Evolutionary conservation across 2,113 vertebrate species (phyloP).

Genomic region (Chamaetylas fuelleborni): DNA sequence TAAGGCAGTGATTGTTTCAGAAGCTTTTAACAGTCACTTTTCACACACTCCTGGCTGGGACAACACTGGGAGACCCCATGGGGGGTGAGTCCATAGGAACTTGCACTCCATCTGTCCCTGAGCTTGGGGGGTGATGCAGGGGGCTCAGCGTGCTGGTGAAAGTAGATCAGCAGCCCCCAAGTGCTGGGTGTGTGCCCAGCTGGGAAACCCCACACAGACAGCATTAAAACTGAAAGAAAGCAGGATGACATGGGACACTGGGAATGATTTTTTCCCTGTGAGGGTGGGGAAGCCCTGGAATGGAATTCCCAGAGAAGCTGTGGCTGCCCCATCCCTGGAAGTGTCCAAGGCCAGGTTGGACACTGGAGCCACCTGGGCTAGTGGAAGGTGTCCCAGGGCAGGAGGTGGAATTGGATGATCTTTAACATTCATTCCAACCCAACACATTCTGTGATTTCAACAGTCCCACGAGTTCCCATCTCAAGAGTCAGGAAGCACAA

Average conservation of each 20-base stretch:
- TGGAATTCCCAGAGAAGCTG: not conserved
- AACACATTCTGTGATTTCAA: not conserved
- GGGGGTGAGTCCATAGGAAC: not conserved
- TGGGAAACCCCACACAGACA: not conserved
- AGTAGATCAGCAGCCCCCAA: not conserved
- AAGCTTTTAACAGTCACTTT: not conserved
- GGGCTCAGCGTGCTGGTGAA: not conserved
- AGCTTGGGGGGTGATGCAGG: not conserved
- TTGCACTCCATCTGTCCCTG: not conserved
- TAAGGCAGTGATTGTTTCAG: not conserved
- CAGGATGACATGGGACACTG: not conserved
- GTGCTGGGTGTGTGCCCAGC: accelerated
- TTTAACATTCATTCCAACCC: not conserved
- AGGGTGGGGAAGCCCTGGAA: accelerated
- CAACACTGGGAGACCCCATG: not conserved
- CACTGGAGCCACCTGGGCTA: accelerated
- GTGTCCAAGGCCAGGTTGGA: not conserved
- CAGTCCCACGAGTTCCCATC: not conserved
- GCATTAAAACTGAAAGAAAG: not conserved
- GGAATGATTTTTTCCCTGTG: accelerated
- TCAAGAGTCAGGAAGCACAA: not conserved
- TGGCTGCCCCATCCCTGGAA: not conserved
- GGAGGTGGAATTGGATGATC: not conserved
- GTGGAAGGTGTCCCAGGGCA: not conserved
- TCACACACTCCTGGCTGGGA: not conserved